Evolutionary conservation across 2,888 invertebrate species (phyloP), one percentile per base, ranked within the genome.

Genomic region (Catocala sponsa): DNA sequence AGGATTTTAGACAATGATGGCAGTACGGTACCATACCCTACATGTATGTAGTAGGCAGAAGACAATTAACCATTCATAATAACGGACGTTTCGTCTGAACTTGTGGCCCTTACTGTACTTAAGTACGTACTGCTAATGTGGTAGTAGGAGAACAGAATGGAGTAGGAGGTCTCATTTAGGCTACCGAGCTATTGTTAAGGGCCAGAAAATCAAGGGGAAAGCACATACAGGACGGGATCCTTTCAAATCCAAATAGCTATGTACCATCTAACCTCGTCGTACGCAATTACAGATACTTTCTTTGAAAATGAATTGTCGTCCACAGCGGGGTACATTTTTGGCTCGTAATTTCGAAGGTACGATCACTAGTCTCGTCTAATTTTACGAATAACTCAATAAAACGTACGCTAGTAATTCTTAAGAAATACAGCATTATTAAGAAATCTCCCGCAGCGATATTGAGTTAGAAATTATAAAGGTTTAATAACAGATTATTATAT

Each of bases 261-360:
- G 41, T 13, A 47, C 80, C 55, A 85, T 84, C 85, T 87, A 85
- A 86, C 86, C 85, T 80, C 79, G 71, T 59, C 68, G 74, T 70
- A 81, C 82, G 84, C 87, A 89, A 91, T 91, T 89, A 88, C 82
- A 83, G 83, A 81, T 85, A 86, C 77, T 84, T 89, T 84, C 86
- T 85, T 83, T 80, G 82, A 80, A 73, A 83, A 84, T 74, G 80
- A 73, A 83, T 83, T 86, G 84, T 87, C 83, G 79, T 81, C 79
- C 67, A 61, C 79, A 79, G 73, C 61, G 65, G 56, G 62, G 64
- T 15, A 35, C 33, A 25, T 59, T 54, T 38, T 46, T 38, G 13
- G 48, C 10, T 6, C 10, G 1, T 10, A 48, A 32, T 55, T 46
- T 47, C 10, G 5, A 15, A 47, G 6, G 25, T 38, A 38, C 0